Conservation (phyloP, 2,888 invertebrate genomes). For the Calliscelio sp. region DNA sequence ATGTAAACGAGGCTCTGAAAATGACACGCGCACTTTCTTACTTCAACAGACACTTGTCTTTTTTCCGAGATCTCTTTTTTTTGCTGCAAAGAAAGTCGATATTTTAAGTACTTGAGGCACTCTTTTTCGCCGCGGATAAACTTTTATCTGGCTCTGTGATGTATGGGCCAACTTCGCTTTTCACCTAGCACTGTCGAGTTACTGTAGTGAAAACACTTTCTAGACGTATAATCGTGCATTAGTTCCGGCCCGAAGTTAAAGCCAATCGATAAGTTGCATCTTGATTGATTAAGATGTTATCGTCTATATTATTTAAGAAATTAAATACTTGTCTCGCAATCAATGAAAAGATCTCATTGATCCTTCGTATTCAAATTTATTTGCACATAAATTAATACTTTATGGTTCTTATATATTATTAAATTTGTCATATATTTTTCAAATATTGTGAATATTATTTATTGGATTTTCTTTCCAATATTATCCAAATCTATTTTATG, state of each 20-base stretch:
- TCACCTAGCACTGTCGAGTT: slow-evolving; percentile 73
- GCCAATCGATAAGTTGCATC: slow-evolving; percentile 57
- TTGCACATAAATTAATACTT: no score
- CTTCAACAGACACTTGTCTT: slow-evolving; percentile 37
- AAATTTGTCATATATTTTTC: no score
- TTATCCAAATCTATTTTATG: no score
- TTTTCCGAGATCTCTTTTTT: slow-evolving; percentile 24
- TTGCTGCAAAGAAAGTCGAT: slow-evolving; percentile 70
- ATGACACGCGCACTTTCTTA: slow-evolving; percentile 52
- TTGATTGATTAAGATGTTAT: slow-evolving; percentile 57
- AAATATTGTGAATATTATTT: no score
- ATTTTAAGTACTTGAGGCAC: slow-evolving; percentile 73
- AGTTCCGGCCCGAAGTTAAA: slow-evolving; percentile 58
- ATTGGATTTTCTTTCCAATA: no score
- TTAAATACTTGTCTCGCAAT: no score
- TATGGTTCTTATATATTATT: no score
- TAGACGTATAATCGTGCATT: slow-evolving; percentile 73
- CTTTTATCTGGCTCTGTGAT: slow-evolving; percentile 74
- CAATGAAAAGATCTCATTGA: no score
- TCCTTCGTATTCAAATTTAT: no score
- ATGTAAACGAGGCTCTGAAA: slow-evolving; percentile 58
- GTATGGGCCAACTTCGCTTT: slow-evolving; percentile 74
- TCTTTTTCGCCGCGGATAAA: slow-evolving; percentile 73
- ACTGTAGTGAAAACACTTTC: slow-evolving; percentile 75
- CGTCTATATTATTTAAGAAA: not conserved